A percentile compares a stretch with the other conserved stretches of the same genome.
phyloP scores from a whole-genome alignment of 2,113 vertebrate species.

The Furnarius figulus region DNA sequence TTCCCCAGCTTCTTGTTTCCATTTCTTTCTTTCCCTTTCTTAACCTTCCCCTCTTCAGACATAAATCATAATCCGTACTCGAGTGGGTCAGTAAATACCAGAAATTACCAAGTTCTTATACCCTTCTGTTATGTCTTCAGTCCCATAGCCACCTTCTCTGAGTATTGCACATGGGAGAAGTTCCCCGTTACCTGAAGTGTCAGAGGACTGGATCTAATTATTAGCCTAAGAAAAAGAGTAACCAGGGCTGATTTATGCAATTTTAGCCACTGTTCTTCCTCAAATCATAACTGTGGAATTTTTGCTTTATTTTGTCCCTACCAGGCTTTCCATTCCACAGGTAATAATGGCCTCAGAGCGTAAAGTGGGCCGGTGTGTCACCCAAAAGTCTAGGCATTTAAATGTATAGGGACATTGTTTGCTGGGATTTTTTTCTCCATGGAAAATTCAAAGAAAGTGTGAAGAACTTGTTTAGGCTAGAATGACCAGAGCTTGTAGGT shows the following conservation, averaged over 20 bases:
- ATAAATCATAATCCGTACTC: background rate
- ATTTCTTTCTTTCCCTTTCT: background rate
- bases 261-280: background rate
- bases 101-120: background rate
- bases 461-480: background rate
- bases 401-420: background rate
- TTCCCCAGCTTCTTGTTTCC: constrained; percentile 43
- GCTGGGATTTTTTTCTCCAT: background rate
- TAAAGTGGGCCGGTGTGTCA: background rate
- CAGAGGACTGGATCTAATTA: background rate
- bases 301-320: background rate
- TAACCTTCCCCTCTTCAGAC: background rate
- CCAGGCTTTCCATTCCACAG: background rate
- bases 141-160: background rate
- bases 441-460: background rate
- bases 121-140: background rate
- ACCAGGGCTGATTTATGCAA: background rate
- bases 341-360: background rate
- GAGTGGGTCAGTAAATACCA: background rate
- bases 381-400: background rate
- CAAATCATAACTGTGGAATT: background rate
- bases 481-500: background rate
- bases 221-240: background rate
- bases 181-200: background rate
- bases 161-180: background rate